Evolutionary conservation across 2,888 invertebrate species (phyloP), one percentile per base, ranked within the genome.

Genomic region (Polydrusus tereticollis): DNA sequence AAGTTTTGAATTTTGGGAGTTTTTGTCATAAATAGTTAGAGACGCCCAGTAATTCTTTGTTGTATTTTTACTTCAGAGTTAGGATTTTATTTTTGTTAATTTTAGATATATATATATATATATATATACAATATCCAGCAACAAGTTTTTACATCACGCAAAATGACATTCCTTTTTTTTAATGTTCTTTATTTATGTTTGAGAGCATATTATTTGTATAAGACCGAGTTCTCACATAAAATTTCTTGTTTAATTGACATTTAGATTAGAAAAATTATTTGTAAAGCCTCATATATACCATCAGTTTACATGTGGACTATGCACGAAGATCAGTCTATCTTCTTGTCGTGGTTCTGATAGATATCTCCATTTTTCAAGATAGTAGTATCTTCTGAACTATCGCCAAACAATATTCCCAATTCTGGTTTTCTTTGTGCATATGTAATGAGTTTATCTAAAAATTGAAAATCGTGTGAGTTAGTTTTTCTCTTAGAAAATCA

Each of bases 351-450:
- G 47, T 79, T 82, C 14, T 80, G 80, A 69, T 82, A 82, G 45
- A 82, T 76, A 4, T 78, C 79, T 7, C 80, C 81, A 69, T 83
- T 83, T 69, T 75, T 77, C 47, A 79, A 79, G 33, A 77, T 63
- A 20, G 79, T 77, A 73, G 82, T 83, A 47, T 85, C 83, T 67
- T 84, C 83, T 68, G 79, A 21, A 43, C 80, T 81, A 18, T 83
- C 69, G 75, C 83, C 84, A 84, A 91, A 91, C 21, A 92, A 81
- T 79, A 18, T 16, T 88, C 88, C 1, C 88, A 83, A 75, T 88
- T 91, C 91, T 0, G 89, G 81, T 77, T 88, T 88, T 80, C 88
- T 89, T 78, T 88, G 87, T 0, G 90, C 88, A 79, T 87, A 90
- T 2, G 84, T 83, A 29, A 89, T 82, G 80, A 91, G 90, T 72